Conservation (phyloP, 2,888 invertebrate genomes). For the Tetrapedia diversipes region DNA sequence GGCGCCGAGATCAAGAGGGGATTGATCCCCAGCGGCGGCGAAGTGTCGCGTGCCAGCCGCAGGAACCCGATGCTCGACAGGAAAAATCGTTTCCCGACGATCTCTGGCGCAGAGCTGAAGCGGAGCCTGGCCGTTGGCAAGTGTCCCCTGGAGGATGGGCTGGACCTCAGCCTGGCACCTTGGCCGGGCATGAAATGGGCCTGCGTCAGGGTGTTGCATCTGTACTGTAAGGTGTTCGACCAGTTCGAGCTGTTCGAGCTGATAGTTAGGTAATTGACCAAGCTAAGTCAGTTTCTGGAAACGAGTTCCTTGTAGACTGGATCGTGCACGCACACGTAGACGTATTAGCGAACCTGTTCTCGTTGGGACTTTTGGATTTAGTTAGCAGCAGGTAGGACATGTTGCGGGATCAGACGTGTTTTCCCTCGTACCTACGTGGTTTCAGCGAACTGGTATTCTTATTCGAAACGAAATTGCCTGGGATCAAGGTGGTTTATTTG, state of each 20-base stretch:
- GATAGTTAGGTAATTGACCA: slow-evolving; percentile 88
- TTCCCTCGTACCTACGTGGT: no score
- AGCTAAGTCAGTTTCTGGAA: neutral
- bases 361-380: neutral
- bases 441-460: no score
- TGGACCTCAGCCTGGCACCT: slow-evolving; percentile 85
- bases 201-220: slow-evolving; percentile 91
- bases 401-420: no score
- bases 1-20: slow-evolving; percentile 77
- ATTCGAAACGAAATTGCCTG: no score
- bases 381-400: neutral
- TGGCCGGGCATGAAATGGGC: slow-evolving; percentile 94
- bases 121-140: slow-evolving; percentile 78
- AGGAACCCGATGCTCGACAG: slow-evolving; percentile 79
- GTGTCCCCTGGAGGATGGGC: slow-evolving; percentile 83
- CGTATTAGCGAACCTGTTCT: slow-evolving; percentile 8
- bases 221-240: slow-evolving; percentile 95
- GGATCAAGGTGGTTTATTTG: neutral
- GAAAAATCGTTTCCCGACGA: slow-evolving; percentile 78
- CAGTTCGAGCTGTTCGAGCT: slow-evolving; percentile 91
- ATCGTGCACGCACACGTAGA: no score
- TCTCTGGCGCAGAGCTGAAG: slow-evolving; percentile 79
- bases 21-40: slow-evolving; percentile 51
- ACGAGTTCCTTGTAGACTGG: neutral
- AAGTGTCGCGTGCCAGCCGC: slow-evolving; percentile 41